Base-by-base conservation (phyloP, 2,797 vertebrate genomes). In the Sylvilagus floridanus region DNA sequence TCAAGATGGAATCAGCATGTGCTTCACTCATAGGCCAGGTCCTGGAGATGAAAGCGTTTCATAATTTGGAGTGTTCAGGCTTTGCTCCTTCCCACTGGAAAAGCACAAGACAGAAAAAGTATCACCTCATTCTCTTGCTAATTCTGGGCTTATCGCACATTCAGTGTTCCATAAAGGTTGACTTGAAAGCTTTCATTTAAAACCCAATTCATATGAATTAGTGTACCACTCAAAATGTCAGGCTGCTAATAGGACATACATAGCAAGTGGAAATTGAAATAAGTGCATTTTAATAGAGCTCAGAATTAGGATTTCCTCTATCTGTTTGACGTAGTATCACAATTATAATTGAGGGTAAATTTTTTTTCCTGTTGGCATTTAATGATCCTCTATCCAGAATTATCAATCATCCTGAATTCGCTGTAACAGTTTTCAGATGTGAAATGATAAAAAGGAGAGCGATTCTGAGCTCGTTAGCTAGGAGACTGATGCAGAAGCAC, bases 161-260 rank as follows among this genome's bases (percentile, higher is more conserved):
- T 96, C 96, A 95, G 97, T 97, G 97, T 98, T 98, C 98, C 98
- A 98, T 94, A 97, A 97, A 97, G 90, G 92, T 90, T 97, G 96
- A 97, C 97, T 96, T 97, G 97, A 98, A 98, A 98, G 96, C 96
- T 98, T 97, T 97, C 97, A 97, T 98, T 98, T 97, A 95, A 97
- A 98, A 97, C 97, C 96, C 92, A 97, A 97, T 96, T 98, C 96
- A 96, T 17, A 94, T 98, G 97, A 98, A 97, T 96, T 98, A 97
- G 96, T 96, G 95, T 96, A 97, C 93, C 91, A 94, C 96, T 97
- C 97, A 97, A 95, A 96, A 96, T 97, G 96, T 96, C 95, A 96
- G 97, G 22, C 93, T 96, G 95, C 96, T 96, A 97, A 96, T 97
- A 97, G 96, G 96, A 95, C 96, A 97, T 75, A 93, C 97, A 96